Evolutionary conservation across 2,888 invertebrate species (phyloP), one percentile per base, ranked within the genome.

Genomic region (Lepidonotus clava): DNA sequence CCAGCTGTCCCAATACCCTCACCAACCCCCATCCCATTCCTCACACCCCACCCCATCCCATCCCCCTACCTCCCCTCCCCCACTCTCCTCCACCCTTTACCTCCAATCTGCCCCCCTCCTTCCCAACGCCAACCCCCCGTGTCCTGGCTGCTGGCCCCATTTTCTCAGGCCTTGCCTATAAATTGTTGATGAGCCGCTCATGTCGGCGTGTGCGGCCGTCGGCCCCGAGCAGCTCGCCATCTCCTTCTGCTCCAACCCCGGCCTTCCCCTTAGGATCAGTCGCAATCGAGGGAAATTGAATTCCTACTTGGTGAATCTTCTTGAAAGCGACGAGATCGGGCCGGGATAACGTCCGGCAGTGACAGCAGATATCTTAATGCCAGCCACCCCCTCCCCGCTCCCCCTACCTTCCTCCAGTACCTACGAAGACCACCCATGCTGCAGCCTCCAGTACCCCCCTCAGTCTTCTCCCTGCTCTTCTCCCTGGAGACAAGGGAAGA

Each of bases 241-340:
- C n/a, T n/a, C n/a, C n/a, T n/a, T n/a, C n/a, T n/a, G n/a, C n/a
- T n/a, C n/a, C n/a, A n/a, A n/a, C n/a, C 24, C 46, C 8, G 6
- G 46, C 61, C 61, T 32, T 4, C 61, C 61, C 61, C 61, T 1
- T 0, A 76, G 76, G 76, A 76, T 76, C 76, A 76, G 76, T 11
- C 40, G 76, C 76, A n/a, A 76, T 76, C 76, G 18, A n/a, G 38
- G 38, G 76, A 40, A 76, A 76, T 76, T 36, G 76, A 76, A 76
- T 76, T 76, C 76, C 76, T 76, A 76, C 76, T 76, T 76, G 76
- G 76, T 76, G 76, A 40, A 61, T 61, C 61, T 61, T 61, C 61
- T 61, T 61, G 71, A 38, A 71, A 38, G 71, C 36, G 38, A 71
- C 71, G 71, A 71, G 71, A 38, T 34, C 21, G 71, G 38, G 24